Percentiles rank a stretch among this genome's conserved stretches.
Evolutionary conservation across 2,113 vertebrate genomes (phyloP).

Genomic region (Gallinago media): DNA sequence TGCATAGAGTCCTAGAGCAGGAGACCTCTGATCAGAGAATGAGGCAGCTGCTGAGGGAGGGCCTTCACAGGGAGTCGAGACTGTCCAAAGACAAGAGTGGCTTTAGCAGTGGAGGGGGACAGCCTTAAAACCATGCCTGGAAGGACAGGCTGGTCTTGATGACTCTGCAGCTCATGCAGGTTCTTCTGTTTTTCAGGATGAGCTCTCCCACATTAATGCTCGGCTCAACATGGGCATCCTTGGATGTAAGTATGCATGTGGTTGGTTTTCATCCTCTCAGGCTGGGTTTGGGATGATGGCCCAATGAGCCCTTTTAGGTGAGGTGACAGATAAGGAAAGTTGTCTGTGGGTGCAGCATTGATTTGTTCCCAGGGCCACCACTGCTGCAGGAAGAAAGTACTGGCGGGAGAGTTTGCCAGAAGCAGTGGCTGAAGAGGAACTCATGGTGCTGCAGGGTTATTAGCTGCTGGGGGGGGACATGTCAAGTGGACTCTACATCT

Average conservation of each 20-base stretch:
- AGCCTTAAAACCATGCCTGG: neutral
- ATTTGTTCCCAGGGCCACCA: neutral
- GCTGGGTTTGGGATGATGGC: neutral
- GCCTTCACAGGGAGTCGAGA: neutral
- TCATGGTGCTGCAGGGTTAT: neutral
- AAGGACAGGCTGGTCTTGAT: neutral
- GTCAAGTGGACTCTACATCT: neutral
- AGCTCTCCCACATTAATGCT: constrained; percentile 96
- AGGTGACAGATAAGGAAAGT: neutral
- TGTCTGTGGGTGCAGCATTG: neutral
- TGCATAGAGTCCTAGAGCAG: neutral
- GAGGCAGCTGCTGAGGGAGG: neutral
- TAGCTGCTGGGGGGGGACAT: neutral
- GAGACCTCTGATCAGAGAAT: neutral
- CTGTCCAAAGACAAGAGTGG: neutral
- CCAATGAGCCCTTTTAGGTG: neutral
- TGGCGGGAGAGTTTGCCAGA: neutral
- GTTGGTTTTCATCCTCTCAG: too few species aligned
- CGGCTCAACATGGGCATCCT: constrained; percentile 98
- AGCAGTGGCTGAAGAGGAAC: neutral
- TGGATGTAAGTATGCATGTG: constrained; percentile 88
- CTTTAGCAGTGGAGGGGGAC: neutral
- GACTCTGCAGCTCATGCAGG: neutral
- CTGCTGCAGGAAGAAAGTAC: neutral
- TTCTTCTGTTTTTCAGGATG: constrained; percentile 82